Conservation (phyloP, 2,797 vertebrate genomes). For the Erpetoichthys calabaricus region DNA sequence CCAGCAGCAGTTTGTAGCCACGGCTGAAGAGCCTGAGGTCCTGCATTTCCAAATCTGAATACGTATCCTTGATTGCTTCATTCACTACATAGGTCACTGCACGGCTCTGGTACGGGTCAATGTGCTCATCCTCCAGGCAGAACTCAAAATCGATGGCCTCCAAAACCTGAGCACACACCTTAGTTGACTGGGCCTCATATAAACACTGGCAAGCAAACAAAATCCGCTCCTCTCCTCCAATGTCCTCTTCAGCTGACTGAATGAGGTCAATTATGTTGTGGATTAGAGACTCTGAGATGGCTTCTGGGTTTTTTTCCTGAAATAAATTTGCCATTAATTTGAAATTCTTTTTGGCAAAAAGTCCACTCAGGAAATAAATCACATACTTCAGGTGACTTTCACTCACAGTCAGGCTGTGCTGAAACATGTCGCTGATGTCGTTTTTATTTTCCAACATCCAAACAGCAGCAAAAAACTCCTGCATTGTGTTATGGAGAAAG, state of each 20-base stretch:
- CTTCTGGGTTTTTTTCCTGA: slow-evolving; percentile 7
- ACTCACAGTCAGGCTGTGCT: slow-evolving; percentile 21
- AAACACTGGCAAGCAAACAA: slow-evolving; percentile 21
- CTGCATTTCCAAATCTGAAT: too few species aligned
- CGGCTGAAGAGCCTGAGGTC: too few species aligned
- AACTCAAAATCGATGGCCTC: too few species aligned
- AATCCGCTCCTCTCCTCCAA: slow-evolving; percentile 1
- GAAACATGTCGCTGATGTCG: slow-evolving; percentile 18
- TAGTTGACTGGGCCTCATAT: too few species aligned
- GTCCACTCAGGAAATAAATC: slow-evolving; percentile 27
- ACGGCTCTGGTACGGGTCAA: too few species aligned
- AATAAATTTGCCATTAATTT: slow-evolving; percentile 14
- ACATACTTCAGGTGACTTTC: slow-evolving; percentile 28
- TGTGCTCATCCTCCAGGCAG: too few species aligned
- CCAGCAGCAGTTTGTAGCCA: too few species aligned
- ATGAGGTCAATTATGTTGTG: slow-evolving; percentile 11
- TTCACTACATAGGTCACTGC: too few species aligned
- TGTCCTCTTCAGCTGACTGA: slow-evolving; percentile 7
- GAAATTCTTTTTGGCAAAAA: slow-evolving; percentile 15
- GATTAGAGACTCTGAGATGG: too few species aligned
- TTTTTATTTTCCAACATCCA: slow-evolving; percentile 26
- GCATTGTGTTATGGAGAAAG: slow-evolving; percentile 35
- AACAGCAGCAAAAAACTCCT: slow-evolving; percentile 37
- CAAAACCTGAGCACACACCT: too few species aligned
- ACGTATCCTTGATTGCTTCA: too few species aligned